Evolutionary conservation across 1,140 invertebrate genomes (phyloP), one percentile per base, ranked within the genome.

Genomic region (Choristoneura fumiferana): DNA sequence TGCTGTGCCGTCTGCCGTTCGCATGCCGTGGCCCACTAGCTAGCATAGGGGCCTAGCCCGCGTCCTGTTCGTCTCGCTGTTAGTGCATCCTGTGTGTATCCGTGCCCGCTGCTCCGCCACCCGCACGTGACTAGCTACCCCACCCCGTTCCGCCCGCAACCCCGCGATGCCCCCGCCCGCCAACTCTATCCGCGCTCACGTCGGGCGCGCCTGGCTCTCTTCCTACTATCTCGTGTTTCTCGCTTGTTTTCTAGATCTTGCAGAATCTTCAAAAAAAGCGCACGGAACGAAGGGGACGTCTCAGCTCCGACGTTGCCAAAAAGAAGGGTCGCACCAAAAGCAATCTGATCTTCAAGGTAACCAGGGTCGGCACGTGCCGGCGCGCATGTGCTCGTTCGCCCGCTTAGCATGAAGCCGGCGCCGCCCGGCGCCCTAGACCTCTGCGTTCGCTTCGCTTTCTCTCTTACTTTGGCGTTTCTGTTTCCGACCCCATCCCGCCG

Each of bases 301-400:
- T 95, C 93, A 94, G 94, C 93, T 95, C 94, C 91, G 94, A 95
- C 89, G 92, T 93, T 93, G 93, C 94, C 93, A 95, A 95, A 95
- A 95, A 95, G 94, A 94, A 94, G 93, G 93, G 93, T 93, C 93
- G 93, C 94, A 95, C 94, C 92, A 96, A 96, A 96, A 96, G 94
- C 95, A 96, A 96, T 95, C 95, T 96, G 93, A 96, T 97, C 94
- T 95, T 96, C 94, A 96, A 97, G 96, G 96, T 97, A 97, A 96
- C 94, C 93, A 90, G 87, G 82, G 86, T 84, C 86, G 83, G 86
- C 88, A 79, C 84, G 86, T 81, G 83, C 85, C 82, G 81, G 86
- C 87, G 71, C 79, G 80, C 86, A 85, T 87, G 84, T 83, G 82
- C 83, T 83, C 84, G 84, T 87, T 88, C 85, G 81, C 81, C 81